These are phyloP conservation scores for Botia almorhae DNA, from an alignment of 2,797 vertebrate species.

Conservation along the genomic window DNA sequence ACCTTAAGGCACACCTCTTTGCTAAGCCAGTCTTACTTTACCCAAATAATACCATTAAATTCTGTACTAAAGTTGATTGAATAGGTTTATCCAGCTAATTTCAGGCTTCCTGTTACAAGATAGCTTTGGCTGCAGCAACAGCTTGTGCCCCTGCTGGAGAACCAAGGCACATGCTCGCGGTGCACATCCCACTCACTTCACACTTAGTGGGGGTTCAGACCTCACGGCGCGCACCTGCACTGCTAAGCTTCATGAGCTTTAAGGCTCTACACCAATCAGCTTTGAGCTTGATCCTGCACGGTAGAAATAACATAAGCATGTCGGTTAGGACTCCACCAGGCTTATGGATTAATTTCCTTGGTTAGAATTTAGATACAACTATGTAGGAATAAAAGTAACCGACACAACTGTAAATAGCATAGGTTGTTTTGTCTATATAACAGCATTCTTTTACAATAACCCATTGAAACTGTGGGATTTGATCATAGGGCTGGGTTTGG, in stretches of 20 bases:
- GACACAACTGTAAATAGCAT: background rate
- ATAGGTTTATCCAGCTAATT: conserved; percentile 24
- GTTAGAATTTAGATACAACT: background rate
- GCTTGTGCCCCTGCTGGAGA: conserved; percentile 60
- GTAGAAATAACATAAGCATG: conserved; percentile 27
- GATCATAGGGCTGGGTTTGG: too few relatives aligned
- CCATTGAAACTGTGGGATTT: background rate
- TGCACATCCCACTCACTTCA: conserved; percentile 59
- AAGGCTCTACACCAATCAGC: conserved; percentile 35
- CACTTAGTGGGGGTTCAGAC: conserved; percentile 56
- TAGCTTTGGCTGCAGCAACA: conserved; percentile 53
- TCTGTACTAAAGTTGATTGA: conserved; percentile 1
- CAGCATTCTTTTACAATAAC: background rate
- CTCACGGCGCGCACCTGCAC: conserved; percentile 55
- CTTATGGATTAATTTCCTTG: background rate
- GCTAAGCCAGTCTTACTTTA: background rate
- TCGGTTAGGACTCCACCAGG: conserved; percentile 30
- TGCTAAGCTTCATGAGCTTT: conserved; percentile 10
- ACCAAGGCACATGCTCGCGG: conserved; percentile 39
- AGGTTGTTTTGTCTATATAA: background rate
- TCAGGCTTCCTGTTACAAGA: conserved; percentile 39
- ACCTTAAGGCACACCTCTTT: background rate
- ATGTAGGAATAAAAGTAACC: too few relatives aligned
- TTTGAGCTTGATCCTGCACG: conserved; percentile 40
- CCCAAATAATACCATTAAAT: conserved; percentile 5